Evolutionary conservation across 2,797 vertebrate genomes (phyloP).

Genomic region (Hippocampus kuda): DNA sequence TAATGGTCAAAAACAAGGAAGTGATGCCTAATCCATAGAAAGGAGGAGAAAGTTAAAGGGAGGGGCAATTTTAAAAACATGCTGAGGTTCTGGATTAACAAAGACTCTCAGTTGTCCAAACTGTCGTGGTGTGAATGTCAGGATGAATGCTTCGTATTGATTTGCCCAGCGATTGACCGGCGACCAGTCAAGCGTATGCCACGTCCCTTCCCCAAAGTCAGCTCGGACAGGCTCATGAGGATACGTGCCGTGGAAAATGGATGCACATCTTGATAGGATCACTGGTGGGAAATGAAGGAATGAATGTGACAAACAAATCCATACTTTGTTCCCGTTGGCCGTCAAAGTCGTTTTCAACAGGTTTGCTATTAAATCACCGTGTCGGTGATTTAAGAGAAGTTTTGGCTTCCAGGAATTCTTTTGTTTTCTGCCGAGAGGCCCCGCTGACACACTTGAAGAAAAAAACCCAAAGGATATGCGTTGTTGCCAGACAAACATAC

Average conservation of each 20-base stretch:
- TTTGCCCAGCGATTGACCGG: no score
- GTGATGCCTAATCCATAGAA: background rate
- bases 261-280: background rate
- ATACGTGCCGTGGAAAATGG: background rate
- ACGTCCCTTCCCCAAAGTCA: no score
- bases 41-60: background rate
- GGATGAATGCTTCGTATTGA: no score
- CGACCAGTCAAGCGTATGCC: no score
- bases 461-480: slow-evolving; percentile 28
- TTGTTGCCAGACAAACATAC: slow-evolving; percentile 37
- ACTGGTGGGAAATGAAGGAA: background rate
- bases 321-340: slow-evolving; percentile 33
- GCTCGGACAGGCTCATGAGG: no score
- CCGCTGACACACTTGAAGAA: slow-evolving; percentile 22
- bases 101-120: no score
- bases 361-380: slow-evolving; percentile 50
- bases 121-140: no score
- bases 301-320: background rate
- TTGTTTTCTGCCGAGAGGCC: slow-evolving; percentile 28
- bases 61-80: no score
- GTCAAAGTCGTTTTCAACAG: slow-evolving; percentile 38
- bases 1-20: background rate
- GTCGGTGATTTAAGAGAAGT: slow-evolving; percentile 39
- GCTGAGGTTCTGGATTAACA: no score
- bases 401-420: slow-evolving; percentile 65